Conservation (phyloP, 2,888 invertebrate genomes). For the Parnassius apollo region DNA sequence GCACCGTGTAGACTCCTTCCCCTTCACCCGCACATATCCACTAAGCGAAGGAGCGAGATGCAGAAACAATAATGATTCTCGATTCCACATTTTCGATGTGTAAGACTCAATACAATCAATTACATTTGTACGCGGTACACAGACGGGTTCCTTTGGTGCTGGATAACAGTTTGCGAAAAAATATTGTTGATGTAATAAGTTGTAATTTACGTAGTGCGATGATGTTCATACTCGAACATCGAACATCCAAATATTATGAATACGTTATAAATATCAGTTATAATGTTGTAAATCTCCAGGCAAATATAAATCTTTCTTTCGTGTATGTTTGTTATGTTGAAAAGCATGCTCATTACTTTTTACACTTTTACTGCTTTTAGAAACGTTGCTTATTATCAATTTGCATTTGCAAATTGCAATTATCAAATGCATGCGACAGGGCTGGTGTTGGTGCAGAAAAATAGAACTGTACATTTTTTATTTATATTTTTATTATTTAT, state of each 20-base stretch:
- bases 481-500: too few relatives aligned
- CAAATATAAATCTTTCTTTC: too few relatives aligned
- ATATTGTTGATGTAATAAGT: slow-evolving; percentile 59
- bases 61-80: slow-evolving; percentile 56
- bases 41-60: slow-evolving; percentile 47
- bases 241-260: not conserved
- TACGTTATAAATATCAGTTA: not conserved
- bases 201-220: slow-evolving; percentile 43
- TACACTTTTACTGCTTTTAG: too few relatives aligned
- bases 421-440: too few relatives aligned
- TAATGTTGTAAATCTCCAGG: too few relatives aligned
- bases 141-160: slow-evolving; percentile 69
- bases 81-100: slow-evolving; percentile 71
- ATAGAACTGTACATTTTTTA: too few relatives aligned
- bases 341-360: too few relatives aligned
- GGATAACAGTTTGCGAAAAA: slow-evolving; percentile 50
- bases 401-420: too few relatives aligned
- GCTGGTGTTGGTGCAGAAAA: too few relatives aligned
- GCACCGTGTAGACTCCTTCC: slow-evolving; percentile 53
- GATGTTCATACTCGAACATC: slow-evolving; percentile 15
- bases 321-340: too few relatives aligned
- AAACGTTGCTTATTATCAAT: too few relatives aligned
- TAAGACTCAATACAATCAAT: slow-evolving; percentile 76
- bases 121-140: slow-evolving; percentile 73
- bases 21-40: slow-evolving; percentile 41